Evolutionary conservation across 2,113 vertebrate species (phyloP).

Genomic region (Myotis yumanensis): DNA sequence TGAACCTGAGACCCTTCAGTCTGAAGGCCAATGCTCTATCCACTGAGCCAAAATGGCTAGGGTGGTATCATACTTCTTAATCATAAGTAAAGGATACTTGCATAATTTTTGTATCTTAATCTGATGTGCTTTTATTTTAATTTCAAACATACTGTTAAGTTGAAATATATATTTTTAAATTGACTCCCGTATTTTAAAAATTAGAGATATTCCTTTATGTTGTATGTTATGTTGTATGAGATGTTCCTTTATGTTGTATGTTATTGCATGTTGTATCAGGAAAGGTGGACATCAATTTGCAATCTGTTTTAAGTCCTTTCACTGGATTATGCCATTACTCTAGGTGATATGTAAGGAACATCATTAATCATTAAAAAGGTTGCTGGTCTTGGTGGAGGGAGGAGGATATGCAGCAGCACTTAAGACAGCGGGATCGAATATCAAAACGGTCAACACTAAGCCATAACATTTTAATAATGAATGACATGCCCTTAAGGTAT

Average conservation of each 20-base stretch:
- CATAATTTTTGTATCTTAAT: background rate
- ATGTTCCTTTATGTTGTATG: constrained; percentile 11
- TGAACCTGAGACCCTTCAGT: too few relatives aligned
- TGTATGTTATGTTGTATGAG: background rate
- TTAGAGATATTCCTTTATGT: constrained; percentile 31
- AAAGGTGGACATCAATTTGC: background rate
- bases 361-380: background rate
- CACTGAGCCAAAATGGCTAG: too few relatives aligned
- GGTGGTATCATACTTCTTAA: background rate
- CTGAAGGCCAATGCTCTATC: too few relatives aligned
- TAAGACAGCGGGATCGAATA: background rate
- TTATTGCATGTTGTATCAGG: background rate
- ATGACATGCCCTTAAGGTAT: background rate
- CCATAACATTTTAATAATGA: constrained; percentile 32
- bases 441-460: background rate
- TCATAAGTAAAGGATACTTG: background rate
- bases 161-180: background rate
- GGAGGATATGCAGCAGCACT: background rate
- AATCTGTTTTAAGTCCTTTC: background rate
- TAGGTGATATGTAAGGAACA: background rate
- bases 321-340: background rate
- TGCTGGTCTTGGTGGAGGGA: background rate
- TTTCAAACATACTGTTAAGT: constrained; percentile 18
- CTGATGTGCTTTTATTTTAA: constrained; percentile 13
- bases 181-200: constrained; percentile 14